phyloP scores from a whole-genome alignment of 1,140 invertebrate species.

The Panulirus ornatus region DNA sequence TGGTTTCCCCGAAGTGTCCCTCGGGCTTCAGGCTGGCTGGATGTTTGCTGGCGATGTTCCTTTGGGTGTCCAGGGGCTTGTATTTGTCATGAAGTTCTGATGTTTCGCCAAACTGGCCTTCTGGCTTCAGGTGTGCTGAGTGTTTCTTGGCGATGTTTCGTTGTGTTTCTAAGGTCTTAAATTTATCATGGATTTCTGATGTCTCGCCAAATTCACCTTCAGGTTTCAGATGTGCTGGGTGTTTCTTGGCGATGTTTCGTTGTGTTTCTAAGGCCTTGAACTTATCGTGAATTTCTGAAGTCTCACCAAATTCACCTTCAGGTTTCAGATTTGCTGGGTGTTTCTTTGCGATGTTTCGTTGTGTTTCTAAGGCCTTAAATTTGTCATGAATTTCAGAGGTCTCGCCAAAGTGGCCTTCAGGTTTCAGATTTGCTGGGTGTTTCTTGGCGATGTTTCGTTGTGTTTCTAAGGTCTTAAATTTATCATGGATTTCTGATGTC shows the following conservation, averaged over 20 bases:
- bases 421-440: slow-evolving; percentile 26
- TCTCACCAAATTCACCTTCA: slow-evolving; percentile 46
- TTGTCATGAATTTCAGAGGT: slow-evolving; percentile 43
- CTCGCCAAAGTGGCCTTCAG: slow-evolving; percentile 48
- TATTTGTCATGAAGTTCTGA: slow-evolving; percentile 55
- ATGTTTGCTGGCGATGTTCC: slow-evolving; percentile 51
- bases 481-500: slow-evolving; percentile 32
- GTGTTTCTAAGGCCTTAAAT: neutral
- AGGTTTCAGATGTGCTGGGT: slow-evolving; percentile 12
- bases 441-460: slow-evolving; percentile 50
- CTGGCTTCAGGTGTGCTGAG: slow-evolving; percentile 40
- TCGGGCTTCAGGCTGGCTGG: slow-evolving; percentile 40
- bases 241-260: slow-evolving; percentile 39
- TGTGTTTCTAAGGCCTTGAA: slow-evolving; percentile 11
- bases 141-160: slow-evolving; percentile 56
- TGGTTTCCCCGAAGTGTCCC: slow-evolving; percentile 41
- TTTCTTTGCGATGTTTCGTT: slow-evolving; percentile 52
- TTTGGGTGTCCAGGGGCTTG: neutral
- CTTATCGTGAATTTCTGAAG: slow-evolving; percentile 32
- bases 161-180: neutral
- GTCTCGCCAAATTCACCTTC: slow-evolving; percentile 51
- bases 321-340: slow-evolving; percentile 44
- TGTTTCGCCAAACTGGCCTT: slow-evolving; percentile 36
- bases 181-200: slow-evolving; percentile 38
- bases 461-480: slow-evolving; percentile 22